These are phyloP conservation scores for Gasterosteus aculeatus DNA, from an alignment of 2,113 vertebrate species.

Conservation along the genomic window DNA sequence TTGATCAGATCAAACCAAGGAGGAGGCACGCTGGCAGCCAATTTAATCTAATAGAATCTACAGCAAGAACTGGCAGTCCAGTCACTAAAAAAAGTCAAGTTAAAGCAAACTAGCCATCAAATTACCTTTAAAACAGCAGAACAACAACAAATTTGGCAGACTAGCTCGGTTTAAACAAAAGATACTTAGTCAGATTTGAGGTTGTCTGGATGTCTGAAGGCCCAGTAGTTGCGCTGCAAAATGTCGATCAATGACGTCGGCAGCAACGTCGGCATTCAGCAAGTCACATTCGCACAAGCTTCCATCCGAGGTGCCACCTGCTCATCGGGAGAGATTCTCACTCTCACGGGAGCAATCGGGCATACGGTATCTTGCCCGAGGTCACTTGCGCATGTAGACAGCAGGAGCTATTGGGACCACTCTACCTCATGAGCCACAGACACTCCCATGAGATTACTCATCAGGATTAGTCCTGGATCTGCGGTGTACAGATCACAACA, in stretches of 20 bases:
- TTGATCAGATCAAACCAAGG: too few relatives aligned
- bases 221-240: too few relatives aligned
- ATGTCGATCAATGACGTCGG: neutral
- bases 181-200: too few relatives aligned
- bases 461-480: slow-evolving; percentile 30
- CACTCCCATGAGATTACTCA: slow-evolving; percentile 13
- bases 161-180: too few relatives aligned
- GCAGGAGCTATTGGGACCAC: neutral
- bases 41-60: too few relatives aligned
- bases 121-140: too few relatives aligned
- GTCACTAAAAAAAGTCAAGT: too few relatives aligned
- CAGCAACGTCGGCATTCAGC: neutral
- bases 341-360: neutral
- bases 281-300: neutral
- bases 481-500: slow-evolving; percentile 21
- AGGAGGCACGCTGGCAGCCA: too few relatives aligned
- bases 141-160: too few relatives aligned
- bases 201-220: too few relatives aligned
- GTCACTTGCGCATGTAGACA: neutral
- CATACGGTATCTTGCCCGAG: neutral
- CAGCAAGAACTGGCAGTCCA: too few relatives aligned
- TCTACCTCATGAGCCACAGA: neutral
- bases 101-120: too few relatives aligned
- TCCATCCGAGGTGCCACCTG: neutral
- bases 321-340: neutral